Evolutionary conservation across 2,113 vertebrate species (phyloP).

Genomic region (Fregetta grallaria): DNA sequence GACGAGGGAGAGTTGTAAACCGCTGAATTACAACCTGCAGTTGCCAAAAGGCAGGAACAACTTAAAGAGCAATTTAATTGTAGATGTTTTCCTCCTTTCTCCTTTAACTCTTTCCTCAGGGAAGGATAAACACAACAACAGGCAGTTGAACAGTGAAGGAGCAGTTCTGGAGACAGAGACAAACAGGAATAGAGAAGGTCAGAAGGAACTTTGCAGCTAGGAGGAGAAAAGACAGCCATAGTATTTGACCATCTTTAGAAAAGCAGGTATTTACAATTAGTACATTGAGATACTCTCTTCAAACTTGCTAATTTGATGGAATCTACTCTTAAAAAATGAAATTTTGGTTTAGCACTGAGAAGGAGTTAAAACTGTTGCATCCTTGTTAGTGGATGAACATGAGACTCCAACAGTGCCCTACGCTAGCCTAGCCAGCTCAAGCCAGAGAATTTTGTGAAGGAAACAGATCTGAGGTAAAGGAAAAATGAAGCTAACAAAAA

Average conservation of each 20-base stretch:
- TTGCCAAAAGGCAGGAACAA: slow-evolving; percentile 20
- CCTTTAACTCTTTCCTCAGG: slow-evolving; percentile 29
- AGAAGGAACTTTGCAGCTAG: neutral
- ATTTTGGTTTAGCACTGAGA: neutral
- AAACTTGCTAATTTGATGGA: neutral
- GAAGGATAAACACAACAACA: slow-evolving; percentile 14
- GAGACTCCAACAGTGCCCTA: neutral
- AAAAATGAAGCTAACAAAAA: neutral
- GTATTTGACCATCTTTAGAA: neutral
- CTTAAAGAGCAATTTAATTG: slow-evolving; percentile 42
- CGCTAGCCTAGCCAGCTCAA: neutral
- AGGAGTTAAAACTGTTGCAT: neutral
- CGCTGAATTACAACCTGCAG: slow-evolving; percentile 8
- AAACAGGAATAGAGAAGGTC: neutral
- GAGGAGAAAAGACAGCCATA: neutral
- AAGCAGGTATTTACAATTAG: neutral
- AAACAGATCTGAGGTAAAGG: neutral
- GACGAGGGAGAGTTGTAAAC: slow-evolving; percentile 2
- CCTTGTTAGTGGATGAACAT: neutral
- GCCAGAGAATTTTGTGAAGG: neutral
- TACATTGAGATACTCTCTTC: neutral
- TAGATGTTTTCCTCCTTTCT: neutral
- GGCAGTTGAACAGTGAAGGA: neutral
- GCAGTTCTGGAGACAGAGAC: neutral
- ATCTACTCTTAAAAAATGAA: neutral